These are phyloP conservation scores for Cyprinella venusta DNA, from an alignment of 2,797 vertebrate species.

Conservation along the genomic window DNA sequence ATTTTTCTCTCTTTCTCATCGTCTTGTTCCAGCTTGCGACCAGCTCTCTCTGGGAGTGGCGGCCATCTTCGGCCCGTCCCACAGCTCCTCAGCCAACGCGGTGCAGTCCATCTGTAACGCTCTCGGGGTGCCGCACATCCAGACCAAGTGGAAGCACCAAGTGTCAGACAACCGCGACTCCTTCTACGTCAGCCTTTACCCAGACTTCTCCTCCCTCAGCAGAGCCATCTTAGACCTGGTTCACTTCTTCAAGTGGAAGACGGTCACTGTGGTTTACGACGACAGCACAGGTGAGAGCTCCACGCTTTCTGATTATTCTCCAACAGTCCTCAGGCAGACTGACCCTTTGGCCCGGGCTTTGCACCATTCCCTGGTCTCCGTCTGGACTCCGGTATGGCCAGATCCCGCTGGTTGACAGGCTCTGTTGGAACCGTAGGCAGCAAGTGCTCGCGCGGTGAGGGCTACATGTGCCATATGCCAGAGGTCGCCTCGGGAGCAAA, in stretches of 20 bases:
- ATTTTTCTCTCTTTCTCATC: constrained; percentile 39
- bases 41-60: constrained; percentile 97
- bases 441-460: constrained; percentile 68
- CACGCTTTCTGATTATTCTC: not conserved
- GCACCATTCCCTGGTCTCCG: constrained; percentile 47
- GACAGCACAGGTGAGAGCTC: constrained; percentile 93
- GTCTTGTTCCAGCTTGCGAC: constrained; percentile 88
- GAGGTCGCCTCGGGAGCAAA: constrained; percentile 70
- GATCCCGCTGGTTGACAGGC: constrained; percentile 50
- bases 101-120: constrained; percentile 99
- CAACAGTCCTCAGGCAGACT: constrained; percentile 34
- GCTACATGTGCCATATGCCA: constrained; percentile 75
- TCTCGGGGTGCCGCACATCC: constrained; percentile 95
- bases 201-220: constrained; percentile 97
- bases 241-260: constrained; percentile 99
- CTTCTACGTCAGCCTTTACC: constrained; percentile 97
- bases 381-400: constrained; percentile 55
- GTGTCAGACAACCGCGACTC: constrained; percentile 98
- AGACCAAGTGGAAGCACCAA: constrained; percentile 99
- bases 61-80: constrained; percentile 98
- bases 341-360: constrained; percentile 34
- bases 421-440: constrained; percentile 64
- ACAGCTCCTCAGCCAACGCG: constrained; percentile 96
- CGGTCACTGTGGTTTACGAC: constrained; percentile 96
- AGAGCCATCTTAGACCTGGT: constrained; percentile 97